Evolutionary conservation across 2,888 invertebrate genomes (phyloP).

Genomic region (Argynnis bischoffii): DNA sequence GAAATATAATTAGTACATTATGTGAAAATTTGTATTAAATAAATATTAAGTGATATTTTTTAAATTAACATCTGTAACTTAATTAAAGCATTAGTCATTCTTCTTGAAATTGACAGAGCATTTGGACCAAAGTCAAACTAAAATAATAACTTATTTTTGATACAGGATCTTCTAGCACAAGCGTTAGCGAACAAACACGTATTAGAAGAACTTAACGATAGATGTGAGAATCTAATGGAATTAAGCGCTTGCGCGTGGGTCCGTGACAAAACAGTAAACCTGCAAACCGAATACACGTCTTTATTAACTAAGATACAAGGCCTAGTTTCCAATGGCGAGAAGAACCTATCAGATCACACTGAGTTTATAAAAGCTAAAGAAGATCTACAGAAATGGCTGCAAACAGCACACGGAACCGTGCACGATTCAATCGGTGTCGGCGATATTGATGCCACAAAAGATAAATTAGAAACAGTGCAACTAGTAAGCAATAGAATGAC

Average conservation of each 20-base stretch:
- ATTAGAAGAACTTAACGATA: slow-evolving; percentile 92
- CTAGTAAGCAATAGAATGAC: slow-evolving; percentile 88
- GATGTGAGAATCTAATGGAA: slow-evolving; percentile 93
- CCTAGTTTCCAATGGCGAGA: slow-evolving; percentile 92
- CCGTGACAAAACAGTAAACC: slow-evolving; percentile 91
- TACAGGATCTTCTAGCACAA: slow-evolving; percentile 86
- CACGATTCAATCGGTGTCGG: slow-evolving; percentile 92
- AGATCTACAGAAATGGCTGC: slow-evolving; percentile 92
- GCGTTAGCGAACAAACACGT: slow-evolving; percentile 88
- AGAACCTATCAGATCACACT: slow-evolving; percentile 94
- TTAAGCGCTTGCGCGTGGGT: slow-evolving; percentile 92
- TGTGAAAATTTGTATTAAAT: too few species aligned
- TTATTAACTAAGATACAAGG: slow-evolving; percentile 90
- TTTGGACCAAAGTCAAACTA: not conserved
- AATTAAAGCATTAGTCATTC: too few species aligned
- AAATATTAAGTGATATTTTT: too few species aligned
- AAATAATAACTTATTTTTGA: slow-evolving; percentile 35
- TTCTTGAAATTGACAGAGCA: too few species aligned
- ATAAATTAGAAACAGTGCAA: slow-evolving; percentile 91
- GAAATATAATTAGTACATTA: too few species aligned
- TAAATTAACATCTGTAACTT: too few species aligned
- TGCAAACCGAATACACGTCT: slow-evolving; percentile 91
- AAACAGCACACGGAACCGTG: slow-evolving; percentile 90
- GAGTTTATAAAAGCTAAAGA: slow-evolving; percentile 94
- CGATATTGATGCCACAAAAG: slow-evolving; percentile 88